phyloP scores from a whole-genome alignment of 2,888 invertebrate species.

The Melipona bicolor region DNA sequence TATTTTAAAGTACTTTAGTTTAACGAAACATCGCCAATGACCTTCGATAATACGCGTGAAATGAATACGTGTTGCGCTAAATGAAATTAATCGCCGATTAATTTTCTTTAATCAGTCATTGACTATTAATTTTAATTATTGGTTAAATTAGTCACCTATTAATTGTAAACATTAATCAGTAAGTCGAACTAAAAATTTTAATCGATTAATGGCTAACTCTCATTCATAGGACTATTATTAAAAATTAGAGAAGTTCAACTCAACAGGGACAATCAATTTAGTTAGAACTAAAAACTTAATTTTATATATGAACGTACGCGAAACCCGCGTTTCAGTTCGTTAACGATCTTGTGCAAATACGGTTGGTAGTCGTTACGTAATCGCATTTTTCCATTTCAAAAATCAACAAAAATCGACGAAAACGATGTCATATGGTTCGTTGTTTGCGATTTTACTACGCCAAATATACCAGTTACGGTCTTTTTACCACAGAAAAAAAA shows the following conservation, averaged over 20 bases:
- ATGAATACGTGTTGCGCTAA: too few relatives aligned
- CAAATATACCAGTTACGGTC: neutral
- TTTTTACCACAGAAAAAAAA: neutral
- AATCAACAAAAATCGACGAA: constrained; percentile 5
- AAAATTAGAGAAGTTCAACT: neutral
- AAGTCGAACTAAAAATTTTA: too few relatives aligned
- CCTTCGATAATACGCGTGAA: too few relatives aligned
- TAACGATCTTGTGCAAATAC: neutral
- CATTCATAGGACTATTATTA: neutral
- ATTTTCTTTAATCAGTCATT: too few relatives aligned
- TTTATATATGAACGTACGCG: neutral
- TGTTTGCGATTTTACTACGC: neutral
- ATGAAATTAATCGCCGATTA: too few relatives aligned
- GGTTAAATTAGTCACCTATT: too few relatives aligned
- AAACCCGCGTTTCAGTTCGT: constrained; percentile 1
- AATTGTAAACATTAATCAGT: too few relatives aligned
- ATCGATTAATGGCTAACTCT: too few relatives aligned
- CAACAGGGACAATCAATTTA: neutral
- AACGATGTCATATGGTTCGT: neutral
- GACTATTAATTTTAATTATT: too few relatives aligned
- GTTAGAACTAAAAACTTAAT: neutral
- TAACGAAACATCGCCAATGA: too few relatives aligned
- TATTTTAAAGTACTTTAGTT: too few relatives aligned
- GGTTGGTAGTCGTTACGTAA: neutral
- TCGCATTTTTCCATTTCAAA: constrained; percentile 1